Evolutionary conservation across 2,888 invertebrate species (phyloP), one percentile per base, ranked within the genome.

Genomic region (Tenthredo scrophulariae): DNA sequence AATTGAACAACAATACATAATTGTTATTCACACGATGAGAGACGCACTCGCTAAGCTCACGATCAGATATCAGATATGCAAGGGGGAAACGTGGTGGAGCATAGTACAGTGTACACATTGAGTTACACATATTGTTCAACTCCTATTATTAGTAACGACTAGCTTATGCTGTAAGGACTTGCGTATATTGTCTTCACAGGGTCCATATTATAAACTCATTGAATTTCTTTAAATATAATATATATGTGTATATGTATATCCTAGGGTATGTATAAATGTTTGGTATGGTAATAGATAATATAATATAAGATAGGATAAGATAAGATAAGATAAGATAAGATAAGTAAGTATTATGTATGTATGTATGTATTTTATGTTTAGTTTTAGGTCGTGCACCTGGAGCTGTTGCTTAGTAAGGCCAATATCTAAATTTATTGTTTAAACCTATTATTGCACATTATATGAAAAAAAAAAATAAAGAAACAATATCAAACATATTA

Each of bases 161-260:
- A 88, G 88, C 87, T 88, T 88, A 88, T 87, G 86, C 86, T 87
- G 86, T 87, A 85, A 88, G 88, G 88, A 88, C 87, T 89, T 85
- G 88, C 87, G 87, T 89, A 86, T 89, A 89, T 89, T 89, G 88
- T 89, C 89, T 88, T 88, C 86, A 89, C 86, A 88, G 88, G 88
- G 88, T 88, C 87, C 88, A 86, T 87, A 67, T 84, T 62, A 67
- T 79, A 33, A 79, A 84, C 46, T 84, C 79, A 75, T 84, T 84
- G 65, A 79, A 84, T 83, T 83, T 67, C 29, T 67, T 18, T 40
- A 15, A 80, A 29, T 33, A 26, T 46, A 67, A 37, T 37, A 2
- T 37, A 37, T 37, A 37, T 37, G 37, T 46, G 10, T 67, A 33
- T 62, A 9, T 62, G 22, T 62, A 67, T 74, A 74, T 43, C 72